Percentiles rank a stretch among this genome's conserved stretches.
These are phyloP conservation scores for Orientallactaga sibirica DNA, from an alignment of 2,797 vertebrate species.

Conservation along the genomic window DNA sequence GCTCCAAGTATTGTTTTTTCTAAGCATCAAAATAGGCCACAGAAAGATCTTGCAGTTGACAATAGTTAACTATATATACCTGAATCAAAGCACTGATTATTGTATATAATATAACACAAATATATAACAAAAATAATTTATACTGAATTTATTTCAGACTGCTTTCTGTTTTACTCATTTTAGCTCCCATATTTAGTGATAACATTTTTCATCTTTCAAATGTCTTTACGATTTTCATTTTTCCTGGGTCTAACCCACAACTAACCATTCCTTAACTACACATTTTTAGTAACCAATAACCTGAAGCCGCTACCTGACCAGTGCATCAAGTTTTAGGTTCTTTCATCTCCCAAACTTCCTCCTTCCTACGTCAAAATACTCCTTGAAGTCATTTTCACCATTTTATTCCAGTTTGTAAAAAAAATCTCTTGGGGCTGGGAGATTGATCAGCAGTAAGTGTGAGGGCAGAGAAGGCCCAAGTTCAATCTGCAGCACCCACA, in stretches of 20 bases:
- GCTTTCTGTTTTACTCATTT: background rate
- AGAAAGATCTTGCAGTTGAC: background rate
- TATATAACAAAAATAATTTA: background rate
- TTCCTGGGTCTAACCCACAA: background rate
- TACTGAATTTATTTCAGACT: background rate
- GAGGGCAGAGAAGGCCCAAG: too few relatives aligned
- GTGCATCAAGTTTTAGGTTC: background rate
- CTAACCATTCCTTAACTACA: background rate
- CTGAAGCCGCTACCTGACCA: background rate
- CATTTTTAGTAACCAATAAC: background rate
- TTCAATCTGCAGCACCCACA: too few relatives aligned
- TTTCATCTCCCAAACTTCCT: background rate
- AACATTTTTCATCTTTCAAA: background rate
- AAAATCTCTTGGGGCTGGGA: background rate
- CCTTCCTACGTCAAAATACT: background rate
- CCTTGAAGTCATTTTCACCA: background rate
- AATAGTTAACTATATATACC: background rate
- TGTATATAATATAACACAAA: background rate
- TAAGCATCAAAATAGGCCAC: conserved; percentile 18
- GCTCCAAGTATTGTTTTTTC: conserved; percentile 17
- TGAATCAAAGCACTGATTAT: background rate
- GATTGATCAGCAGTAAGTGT: too few relatives aligned
- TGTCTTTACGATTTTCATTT: background rate
- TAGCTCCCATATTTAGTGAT: background rate
- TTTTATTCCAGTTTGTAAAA: background rate